These are phyloP conservation scores for Labeo rohita DNA, from an alignment of 2,113 vertebrate species.

Conservation along the genomic window DNA sequence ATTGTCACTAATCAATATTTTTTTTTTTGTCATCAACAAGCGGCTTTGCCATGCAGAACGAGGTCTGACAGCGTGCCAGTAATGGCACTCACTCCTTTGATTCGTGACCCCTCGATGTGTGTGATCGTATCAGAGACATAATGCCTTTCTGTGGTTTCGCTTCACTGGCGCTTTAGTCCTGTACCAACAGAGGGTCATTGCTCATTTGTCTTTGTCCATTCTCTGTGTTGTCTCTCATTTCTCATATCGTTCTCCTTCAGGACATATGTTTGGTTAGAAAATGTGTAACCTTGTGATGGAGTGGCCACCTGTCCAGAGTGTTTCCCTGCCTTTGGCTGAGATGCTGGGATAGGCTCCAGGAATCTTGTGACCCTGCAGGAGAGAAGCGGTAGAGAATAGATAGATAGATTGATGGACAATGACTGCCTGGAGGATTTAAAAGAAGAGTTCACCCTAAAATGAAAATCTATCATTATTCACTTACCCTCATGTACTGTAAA, in stretches of 20 bases:
- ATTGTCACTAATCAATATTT: slow-evolving; percentile 66
- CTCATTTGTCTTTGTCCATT: slow-evolving; percentile 43
- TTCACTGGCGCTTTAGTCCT: slow-evolving; percentile 36
- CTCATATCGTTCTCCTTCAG: slow-evolving; percentile 34
- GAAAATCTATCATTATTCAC: not conserved
- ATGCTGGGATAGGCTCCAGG: not conserved
- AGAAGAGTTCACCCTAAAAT: not conserved
- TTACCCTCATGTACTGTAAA: not conserved
- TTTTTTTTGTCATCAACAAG: slow-evolving; percentile 50
- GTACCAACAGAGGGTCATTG: slow-evolving; percentile 21
- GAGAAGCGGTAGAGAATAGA: not conserved
- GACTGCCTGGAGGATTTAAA: not conserved
- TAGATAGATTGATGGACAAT: not conserved
- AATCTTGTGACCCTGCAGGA: not conserved
- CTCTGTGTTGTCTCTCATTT: slow-evolving; percentile 27
- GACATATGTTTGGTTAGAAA: slow-evolving; percentile 16
- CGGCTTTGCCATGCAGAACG: slow-evolving; percentile 34
- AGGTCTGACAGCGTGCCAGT: slow-evolving; percentile 22
- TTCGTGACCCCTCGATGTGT: slow-evolving; percentile 49
- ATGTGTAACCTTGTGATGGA: not conserved
- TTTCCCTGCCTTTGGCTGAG: slow-evolving; percentile 2
- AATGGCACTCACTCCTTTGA: slow-evolving; percentile 56
- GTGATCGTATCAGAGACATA: slow-evolving; percentile 55
- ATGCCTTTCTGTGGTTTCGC: slow-evolving; percentile 38
- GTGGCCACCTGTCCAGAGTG: not conserved